Base-by-base conservation (phyloP, 2,797 vertebrate genomes). In the Lates japonicus region DNA sequence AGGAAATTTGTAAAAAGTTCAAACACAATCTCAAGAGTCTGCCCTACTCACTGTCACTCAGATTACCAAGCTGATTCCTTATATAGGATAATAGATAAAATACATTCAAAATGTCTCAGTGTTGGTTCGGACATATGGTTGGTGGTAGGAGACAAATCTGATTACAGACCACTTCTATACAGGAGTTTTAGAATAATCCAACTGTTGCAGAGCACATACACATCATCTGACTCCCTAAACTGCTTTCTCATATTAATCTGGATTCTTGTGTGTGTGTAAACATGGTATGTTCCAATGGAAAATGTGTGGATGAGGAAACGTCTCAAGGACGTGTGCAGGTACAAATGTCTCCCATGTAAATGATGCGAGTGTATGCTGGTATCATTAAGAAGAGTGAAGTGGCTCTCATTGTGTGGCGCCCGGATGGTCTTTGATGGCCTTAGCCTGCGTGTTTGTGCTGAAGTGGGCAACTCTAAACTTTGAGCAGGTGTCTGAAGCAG, bases 401-500 rank as follows among this genome's bases (percentile, higher is more conserved):
- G 68, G 83, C 69, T 92, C 77, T 76, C 90, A 93, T 94, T 93
- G 92, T 94, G 86, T 83, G 52, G 89, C 31, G 65, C 92, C 87
- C 85, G 60, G 79, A 90, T 94, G 84, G 79, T 81, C 86, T 94
- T 94, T 95, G 92, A 93, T 87, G 83, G 65, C 63, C 86, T 64
- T 0, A 64, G 51, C 22, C 73, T 90, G 84, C 83, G 62, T 89
- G 84, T 92, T 83, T 90, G 87, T 86, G 80, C 85, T 92, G 91
- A 92, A 93, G 91, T 93, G 91, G 79, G 49, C 88, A 89, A 85
- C 88, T 91, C 79, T 90, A 94, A 88, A 93, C 91, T 93, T 91
- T 82, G 86, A 93, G 91, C 94, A 90, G 92, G 94, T 95, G 93
- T 94, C 88, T 68, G 70, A 83, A 92, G 91, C 94, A 96, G 94